Percentiles rank a stretch among this genome's conserved stretches.
Conservation (phyloP, 2,113 vertebrate species). For the Lepus timidus region DNA sequence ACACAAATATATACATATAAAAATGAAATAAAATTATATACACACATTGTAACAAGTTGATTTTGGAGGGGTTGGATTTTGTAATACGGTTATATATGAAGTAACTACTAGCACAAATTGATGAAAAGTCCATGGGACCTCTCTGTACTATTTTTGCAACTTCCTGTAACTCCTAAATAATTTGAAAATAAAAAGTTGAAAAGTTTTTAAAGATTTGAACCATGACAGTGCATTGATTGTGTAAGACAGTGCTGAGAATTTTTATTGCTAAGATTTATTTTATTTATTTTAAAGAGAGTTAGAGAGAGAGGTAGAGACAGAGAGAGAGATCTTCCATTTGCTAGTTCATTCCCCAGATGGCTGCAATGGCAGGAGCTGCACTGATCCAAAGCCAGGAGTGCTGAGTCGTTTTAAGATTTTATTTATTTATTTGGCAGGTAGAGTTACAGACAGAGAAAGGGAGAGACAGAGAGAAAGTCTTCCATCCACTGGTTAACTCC, state of each 20-base stretch:
- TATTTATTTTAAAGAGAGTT: too few species aligned
- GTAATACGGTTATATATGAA: neutral
- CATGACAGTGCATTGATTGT: neutral
- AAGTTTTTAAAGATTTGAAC: neutral
- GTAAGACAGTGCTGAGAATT: neutral
- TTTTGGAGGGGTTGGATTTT: conserved; percentile 9
- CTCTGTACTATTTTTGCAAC: neutral
- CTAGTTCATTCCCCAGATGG: too few species aligned
- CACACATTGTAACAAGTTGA: neutral
- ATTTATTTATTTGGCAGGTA: too few species aligned
- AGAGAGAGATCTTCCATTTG: too few species aligned
- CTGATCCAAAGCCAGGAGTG: too few species aligned
- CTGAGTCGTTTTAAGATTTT: too few species aligned
- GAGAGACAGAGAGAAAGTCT: too few species aligned
- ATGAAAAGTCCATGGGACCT: neutral
- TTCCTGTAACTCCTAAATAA: neutral
- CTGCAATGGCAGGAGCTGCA: too few species aligned
- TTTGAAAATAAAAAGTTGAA: neutral
- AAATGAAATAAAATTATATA: conserved; percentile 19
- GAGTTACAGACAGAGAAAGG: too few species aligned
- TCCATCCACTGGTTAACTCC: too few species aligned
- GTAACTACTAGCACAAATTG: neutral
- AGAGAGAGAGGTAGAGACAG: too few species aligned
- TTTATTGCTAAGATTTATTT: too few species aligned
- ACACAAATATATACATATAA: neutral